A percentile compares a stretch with the other conserved stretches of the same genome.
These are phyloP conservation scores for Phrynocephalus versicolor DNA, from an alignment of 2,113 vertebrate species.

Conservation along the genomic window DNA sequence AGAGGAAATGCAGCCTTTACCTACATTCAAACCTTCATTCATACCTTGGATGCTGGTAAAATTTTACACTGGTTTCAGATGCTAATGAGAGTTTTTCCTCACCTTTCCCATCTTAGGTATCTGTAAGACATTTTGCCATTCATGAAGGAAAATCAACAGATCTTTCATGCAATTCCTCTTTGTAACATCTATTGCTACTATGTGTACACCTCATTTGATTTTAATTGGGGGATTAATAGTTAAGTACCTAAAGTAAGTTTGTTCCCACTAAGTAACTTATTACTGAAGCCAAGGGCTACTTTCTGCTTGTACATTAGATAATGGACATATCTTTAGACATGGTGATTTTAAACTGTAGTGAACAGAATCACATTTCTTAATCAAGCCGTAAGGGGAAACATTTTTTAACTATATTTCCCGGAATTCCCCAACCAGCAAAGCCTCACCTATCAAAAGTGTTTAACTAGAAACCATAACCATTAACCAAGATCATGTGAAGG, in stretches of 20 bases:
- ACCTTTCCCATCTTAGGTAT: not conserved
- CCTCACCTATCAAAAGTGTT: too few species aligned
- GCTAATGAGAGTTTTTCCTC: not conserved
- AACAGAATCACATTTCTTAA: not conserved
- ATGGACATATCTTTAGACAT: not conserved
- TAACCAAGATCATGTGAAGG: too few species aligned
- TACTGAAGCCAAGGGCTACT: not conserved
- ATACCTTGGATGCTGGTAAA: not conserved
- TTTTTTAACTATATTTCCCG: too few species aligned
- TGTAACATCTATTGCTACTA: not conserved
- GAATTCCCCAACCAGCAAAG: too few species aligned
- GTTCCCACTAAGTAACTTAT: not conserved
- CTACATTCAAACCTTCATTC: conserved; percentile 29
- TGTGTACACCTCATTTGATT: not conserved
- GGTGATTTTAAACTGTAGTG: not conserved
- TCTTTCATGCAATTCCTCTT: not conserved
- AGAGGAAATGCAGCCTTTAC: conserved; percentile 6
- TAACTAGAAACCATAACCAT: too few species aligned
- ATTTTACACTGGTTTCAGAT: conserved; percentile 22
- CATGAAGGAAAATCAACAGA: not conserved
- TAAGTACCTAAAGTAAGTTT: not conserved
- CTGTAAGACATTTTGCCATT: not conserved
- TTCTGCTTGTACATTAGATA: not conserved
- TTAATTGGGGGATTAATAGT: not conserved
- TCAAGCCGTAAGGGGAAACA: too few species aligned